Conservation (phyloP, 1,140 invertebrate species). For the Scaptodrosophila lebanonensis region DNA sequence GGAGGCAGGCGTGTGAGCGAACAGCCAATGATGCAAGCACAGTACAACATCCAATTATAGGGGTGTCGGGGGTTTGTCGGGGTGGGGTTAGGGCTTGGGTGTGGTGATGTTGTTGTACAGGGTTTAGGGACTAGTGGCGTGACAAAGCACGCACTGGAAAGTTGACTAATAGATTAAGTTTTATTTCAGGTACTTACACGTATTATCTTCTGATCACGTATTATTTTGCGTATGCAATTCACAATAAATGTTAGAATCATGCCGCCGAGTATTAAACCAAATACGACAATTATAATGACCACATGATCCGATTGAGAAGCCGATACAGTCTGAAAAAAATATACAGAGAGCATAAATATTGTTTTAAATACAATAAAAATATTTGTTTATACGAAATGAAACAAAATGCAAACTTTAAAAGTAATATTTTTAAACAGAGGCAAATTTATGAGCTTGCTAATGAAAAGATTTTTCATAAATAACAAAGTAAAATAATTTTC, state of each 20-base stretch:
- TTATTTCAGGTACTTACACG: slow-evolving; percentile 80
- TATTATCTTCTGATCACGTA: slow-evolving; percentile 90
- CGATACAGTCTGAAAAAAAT: slow-evolving; percentile 37
- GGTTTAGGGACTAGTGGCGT: neutral
- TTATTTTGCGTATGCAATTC: slow-evolving; percentile 89
- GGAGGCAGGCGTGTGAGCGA: no score
- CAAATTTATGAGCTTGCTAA: no score
- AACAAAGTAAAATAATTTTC: no score
- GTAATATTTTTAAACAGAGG: no score
- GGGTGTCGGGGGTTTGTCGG: no score
- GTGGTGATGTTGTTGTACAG: no score
- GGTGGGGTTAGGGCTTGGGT: no score
- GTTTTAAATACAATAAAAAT: slow-evolving; percentile 10
- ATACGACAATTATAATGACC: slow-evolving; percentile 92
- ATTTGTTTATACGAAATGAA: slow-evolving; percentile 13
- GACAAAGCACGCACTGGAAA: slow-evolving; percentile 1
- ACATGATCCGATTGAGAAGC: slow-evolving; percentile 82
- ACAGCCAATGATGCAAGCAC: no score
- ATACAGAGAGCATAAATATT: neutral
- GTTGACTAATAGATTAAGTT: slow-evolving; percentile 17
- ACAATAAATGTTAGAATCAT: slow-evolving; percentile 92
- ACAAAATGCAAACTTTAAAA: slow-evolving; percentile 11
- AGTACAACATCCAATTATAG: no score
- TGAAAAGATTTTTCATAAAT: no score
- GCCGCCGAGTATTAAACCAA: slow-evolving; percentile 89